phyloP scores from a whole-genome alignment of 2,888 invertebrate species.

The Leptinotarsa rubiginosa region DNA sequence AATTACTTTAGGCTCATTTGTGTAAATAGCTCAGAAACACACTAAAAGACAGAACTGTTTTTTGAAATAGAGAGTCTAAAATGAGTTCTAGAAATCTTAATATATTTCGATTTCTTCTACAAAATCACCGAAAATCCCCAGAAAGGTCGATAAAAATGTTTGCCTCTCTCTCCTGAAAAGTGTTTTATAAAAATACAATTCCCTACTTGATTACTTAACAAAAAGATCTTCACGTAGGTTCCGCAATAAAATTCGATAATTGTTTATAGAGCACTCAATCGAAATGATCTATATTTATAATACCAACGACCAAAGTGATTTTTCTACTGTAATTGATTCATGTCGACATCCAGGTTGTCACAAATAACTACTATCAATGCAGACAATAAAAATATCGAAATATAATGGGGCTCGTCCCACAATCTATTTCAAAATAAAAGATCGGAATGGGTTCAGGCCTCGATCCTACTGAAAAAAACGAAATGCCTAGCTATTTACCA shows the following conservation, averaged over 20 bases:
- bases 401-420: constrained; percentile 16
- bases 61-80: too few species aligned
- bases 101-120: too few species aligned
- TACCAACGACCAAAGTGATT: not conserved
- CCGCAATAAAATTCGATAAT: not conserved
- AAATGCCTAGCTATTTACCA: constrained; percentile 21
- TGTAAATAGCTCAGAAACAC: too few species aligned
- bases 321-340: constrained; percentile 1
- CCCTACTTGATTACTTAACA: not conserved
- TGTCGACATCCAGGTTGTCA: constrained; percentile 9
- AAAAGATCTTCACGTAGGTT: not conserved
- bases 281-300: not conserved
- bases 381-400: constrained; percentile 16
- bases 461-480: constrained; percentile 10
- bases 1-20: too few species aligned
- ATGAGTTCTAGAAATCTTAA: too few species aligned
- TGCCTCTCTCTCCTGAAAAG: too few species aligned
- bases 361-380: constrained; percentile 4
- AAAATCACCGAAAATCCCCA: too few species aligned
- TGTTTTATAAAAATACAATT: too few species aligned
- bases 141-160: too few species aligned
- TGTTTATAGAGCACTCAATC: not conserved
- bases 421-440: constrained; percentile 20
- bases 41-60: too few species aligned
- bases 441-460: constrained; percentile 11